Base-by-base conservation (phyloP, 1,140 invertebrate species). In the Eulimnadia texana region DNA sequence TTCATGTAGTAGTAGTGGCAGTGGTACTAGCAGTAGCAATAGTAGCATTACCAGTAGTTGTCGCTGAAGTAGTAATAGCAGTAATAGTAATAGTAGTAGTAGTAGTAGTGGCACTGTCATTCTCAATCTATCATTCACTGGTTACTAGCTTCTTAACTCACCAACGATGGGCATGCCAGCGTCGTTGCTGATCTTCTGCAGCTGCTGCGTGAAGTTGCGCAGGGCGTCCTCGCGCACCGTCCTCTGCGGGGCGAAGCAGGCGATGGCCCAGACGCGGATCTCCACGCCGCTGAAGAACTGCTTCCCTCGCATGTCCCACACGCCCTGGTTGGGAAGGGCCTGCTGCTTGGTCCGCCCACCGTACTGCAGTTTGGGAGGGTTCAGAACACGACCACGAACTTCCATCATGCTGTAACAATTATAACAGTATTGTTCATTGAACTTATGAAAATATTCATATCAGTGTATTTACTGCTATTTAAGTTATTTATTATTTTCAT, bases 221-320 rank as follows among this genome's bases (percentile, higher is more conserved):
- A 98, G 76, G 0, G 95, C 89, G 77, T 99, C 94, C 73, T 99
- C 97, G 33, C 94, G 79, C 10, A 98, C 95, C 3, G 93, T 98
- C 66, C 95, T 79, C 73, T 98, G 95, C 0, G 96, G 95, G 0
- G 97, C 97, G 75, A 99, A 99, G 72, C 97, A 99, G 50, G 96
- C 96, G 66, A 99, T 99, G 0, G 97, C 97, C 97, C 97, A 99
- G 11, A 98, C 93, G 63, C 94, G 80, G 63, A 99, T 98, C 77
- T 99, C 96, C 3, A 99, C 95, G 29, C 97, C 97, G 54, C 93
- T 98, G 73, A 97, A 98, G 76, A 99, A 99, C 76, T 99, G 96
- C 72, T 99, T 99, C 11, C 96, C 96, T 60, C 97, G 80, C 97
- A 99, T 99, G 73, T 99, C 97, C 97, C 97, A 99, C 3, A 99